Evolutionary conservation across 2,113 vertebrate species (phyloP).

Genomic region (Aix galericulata): DNA sequence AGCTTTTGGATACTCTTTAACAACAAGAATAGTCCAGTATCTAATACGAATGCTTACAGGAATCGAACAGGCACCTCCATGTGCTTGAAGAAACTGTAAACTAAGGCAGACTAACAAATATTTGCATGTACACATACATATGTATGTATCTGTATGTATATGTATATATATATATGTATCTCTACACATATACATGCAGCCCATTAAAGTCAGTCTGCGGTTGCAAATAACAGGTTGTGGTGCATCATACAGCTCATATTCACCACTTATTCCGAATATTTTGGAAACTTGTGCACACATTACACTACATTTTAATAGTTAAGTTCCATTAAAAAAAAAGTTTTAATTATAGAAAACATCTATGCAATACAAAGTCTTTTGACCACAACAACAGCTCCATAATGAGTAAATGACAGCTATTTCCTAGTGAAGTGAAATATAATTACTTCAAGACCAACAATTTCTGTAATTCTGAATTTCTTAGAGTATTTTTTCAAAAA

Average conservation of each 20-base stretch:
- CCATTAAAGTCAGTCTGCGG: not conserved
- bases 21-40: not conserved
- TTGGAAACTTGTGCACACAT: not conserved
- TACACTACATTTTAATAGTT: not conserved
- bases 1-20: not conserved
- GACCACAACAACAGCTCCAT: not conserved
- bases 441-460: not conserved
- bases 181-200: not conserved
- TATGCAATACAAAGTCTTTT: not conserved
- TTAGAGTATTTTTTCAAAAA: not conserved
- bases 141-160: not conserved
- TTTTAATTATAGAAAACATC: not conserved
- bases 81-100: not conserved
- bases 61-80: not conserved
- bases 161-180: too few relatives aligned
- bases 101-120: not conserved
- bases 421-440: not conserved
- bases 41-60: not conserved
- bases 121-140: too few relatives aligned
- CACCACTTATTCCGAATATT: not conserved
- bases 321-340: not conserved
- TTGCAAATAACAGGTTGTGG: not conserved
- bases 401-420: not conserved
- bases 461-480: not conserved
- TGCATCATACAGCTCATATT: not conserved